phyloP scores from a whole-genome alignment of 2,797 vertebrate genomes.

The Urosaurus nigricauda region DNA sequence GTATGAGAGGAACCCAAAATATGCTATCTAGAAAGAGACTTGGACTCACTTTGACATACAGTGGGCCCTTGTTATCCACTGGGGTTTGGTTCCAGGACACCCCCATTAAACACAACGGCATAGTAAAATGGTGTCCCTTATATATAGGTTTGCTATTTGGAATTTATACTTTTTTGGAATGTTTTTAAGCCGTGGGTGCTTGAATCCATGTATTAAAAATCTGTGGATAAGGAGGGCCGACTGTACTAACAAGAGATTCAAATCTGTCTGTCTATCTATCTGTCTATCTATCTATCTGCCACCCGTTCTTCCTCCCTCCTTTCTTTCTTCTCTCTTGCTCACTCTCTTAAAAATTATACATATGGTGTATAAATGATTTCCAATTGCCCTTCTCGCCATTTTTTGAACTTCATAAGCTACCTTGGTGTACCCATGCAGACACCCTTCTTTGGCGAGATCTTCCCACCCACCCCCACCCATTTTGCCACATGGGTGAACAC shows the following conservation, averaged over 20 bases:
- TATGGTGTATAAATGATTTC: constrained; percentile 44
- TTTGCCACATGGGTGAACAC: constrained; percentile 74
- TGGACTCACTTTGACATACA: neutral
- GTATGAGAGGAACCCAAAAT: neutral
- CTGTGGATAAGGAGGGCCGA: no score
- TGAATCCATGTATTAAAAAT: no score
- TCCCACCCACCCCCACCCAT: neutral
- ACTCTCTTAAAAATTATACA: no score
- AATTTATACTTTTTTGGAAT: no score
- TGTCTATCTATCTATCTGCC: no score
- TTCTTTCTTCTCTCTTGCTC: constrained; percentile 3
- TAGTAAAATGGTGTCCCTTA: no score
- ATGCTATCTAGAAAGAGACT: neutral
- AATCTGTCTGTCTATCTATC: neutral
- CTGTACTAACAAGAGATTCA: neutral
- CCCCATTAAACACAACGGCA: no score
- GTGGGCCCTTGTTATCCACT: no score
- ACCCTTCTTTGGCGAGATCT: constrained; percentile 67
- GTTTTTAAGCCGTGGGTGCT: no score
- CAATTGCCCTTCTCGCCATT: constrained; percentile 62
- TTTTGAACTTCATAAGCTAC: constrained; percentile 78
- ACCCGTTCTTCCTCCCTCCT: no score
- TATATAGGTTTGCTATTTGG: no score
- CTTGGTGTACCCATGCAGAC: constrained; percentile 54
- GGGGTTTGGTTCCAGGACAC: no score